phyloP scores from a whole-genome alignment of 2,113 vertebrate genomes.

The Poicephalus gulielmi region DNA sequence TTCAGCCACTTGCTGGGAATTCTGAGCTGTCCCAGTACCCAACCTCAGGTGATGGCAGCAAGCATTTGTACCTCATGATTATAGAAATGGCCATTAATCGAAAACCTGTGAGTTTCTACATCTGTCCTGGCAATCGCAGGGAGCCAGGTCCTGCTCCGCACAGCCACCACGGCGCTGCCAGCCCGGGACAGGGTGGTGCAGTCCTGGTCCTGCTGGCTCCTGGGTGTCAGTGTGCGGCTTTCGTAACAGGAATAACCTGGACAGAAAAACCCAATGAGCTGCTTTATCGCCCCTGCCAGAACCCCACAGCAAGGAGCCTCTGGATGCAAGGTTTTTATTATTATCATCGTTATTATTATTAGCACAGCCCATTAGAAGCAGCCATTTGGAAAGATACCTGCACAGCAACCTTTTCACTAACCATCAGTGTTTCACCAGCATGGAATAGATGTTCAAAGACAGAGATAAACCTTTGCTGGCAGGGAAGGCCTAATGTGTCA shows the following conservation, averaged over 20 bases:
- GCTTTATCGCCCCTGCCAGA: background rate
- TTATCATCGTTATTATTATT: background rate
- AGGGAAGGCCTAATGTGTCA: background rate
- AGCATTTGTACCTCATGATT: conserved; percentile 82
- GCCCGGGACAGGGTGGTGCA: conserved; percentile 77
- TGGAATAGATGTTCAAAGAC: rapidly evolving
- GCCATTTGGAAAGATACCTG: background rate
- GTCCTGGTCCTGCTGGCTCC: conserved; percentile 44
- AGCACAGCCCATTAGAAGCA: background rate
- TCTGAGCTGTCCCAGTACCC: background rate
- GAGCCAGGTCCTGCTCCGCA: conserved; percentile 71
- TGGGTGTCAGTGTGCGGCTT: conserved; percentile 69
- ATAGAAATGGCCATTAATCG: conserved; percentile 95
- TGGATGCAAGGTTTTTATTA: background rate
- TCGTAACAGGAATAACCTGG: conserved; percentile 73
- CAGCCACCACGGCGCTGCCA: conserved; percentile 75
- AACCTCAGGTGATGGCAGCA: background rate
- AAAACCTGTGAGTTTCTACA: conserved; percentile 82
- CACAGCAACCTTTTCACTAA: rapidly evolving
- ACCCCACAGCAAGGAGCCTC: background rate
- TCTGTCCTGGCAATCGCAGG: conserved; percentile 67
- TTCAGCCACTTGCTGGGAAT: background rate
- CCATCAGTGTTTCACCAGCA: rapidly evolving
- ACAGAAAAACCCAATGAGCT: background rate
- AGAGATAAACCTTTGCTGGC: rapidly evolving